Conservation (phyloP, 2,888 invertebrate genomes). For the Cetonia aurata region DNA sequence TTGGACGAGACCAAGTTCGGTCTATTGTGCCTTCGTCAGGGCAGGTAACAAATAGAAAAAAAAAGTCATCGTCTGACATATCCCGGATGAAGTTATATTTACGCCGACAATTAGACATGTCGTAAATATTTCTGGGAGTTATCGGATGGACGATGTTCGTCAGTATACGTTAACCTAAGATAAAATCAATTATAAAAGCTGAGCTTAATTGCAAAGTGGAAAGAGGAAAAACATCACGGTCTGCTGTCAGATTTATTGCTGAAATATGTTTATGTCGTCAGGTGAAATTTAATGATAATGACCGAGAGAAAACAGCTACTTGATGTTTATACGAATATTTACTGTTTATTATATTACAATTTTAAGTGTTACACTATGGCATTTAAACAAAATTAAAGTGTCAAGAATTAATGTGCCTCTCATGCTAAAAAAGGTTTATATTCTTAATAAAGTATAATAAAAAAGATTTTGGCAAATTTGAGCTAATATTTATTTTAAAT, state of each 20-base stretch:
- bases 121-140: conserved; percentile 49
- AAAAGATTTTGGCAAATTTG: too few relatives aligned
- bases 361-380: too few relatives aligned
- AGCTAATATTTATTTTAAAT: too few relatives aligned
- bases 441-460: too few relatives aligned
- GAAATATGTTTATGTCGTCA: conserved; percentile 1
- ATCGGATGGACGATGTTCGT: conserved; percentile 16
- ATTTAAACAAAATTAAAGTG: too few relatives aligned
- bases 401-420: too few relatives aligned
- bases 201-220: conserved; percentile 31
- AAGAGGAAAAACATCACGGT: not conserved
- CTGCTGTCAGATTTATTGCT: conserved; percentile 21
- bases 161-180: conserved; percentile 20
- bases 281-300: too few relatives aligned
- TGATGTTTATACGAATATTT: too few relatives aligned
- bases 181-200: conserved; percentile 35
- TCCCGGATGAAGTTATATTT: conserved; percentile 52
- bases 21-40: conserved; percentile 41
- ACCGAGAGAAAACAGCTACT: too few relatives aligned
- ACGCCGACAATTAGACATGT: conserved; percentile 51
- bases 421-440: too few relatives aligned
- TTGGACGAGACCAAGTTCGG: conserved; percentile 38
- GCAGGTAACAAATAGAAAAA: conserved; percentile 36
- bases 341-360: too few relatives aligned
- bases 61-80: conserved; percentile 40